A percentile compares a stretch with the other conserved stretches of the same genome.
Conservation (phyloP, 2,888 invertebrate species). For the Hirtodrosophila cameraria region DNA sequence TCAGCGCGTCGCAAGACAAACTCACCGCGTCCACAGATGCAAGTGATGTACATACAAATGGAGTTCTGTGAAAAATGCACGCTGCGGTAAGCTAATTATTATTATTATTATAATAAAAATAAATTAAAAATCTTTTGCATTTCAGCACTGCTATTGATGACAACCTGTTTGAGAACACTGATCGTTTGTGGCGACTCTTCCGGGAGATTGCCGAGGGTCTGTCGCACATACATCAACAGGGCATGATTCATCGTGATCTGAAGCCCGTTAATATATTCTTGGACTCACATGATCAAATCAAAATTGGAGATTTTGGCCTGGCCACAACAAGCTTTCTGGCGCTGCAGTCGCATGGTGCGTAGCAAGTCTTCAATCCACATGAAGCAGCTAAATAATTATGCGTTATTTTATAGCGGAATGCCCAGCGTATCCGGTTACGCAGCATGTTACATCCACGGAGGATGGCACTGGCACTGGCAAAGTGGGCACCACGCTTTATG, state of each 20-base stretch:
- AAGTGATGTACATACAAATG: constrained; percentile 96
- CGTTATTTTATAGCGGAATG: constrained; percentile 52
- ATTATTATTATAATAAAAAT: too few species aligned
- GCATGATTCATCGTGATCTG: constrained; percentile 93
- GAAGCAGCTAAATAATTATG: neutral
- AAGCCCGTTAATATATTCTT: constrained; percentile 98
- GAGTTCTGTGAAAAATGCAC: constrained; percentile 99
- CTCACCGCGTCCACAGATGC: constrained; percentile 81
- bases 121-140: neutral
- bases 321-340: constrained; percentile 91
- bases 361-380: neutral
- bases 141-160: constrained; percentile 93
- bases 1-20: constrained; percentile 44
- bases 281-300: constrained; percentile 95
- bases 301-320: constrained; percentile 99
- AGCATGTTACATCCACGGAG: constrained; percentile 72
- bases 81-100: constrained; percentile 85
- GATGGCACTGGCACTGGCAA: constrained; percentile 88
- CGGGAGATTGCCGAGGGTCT: constrained; percentile 96
- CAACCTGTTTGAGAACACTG: constrained; percentile 89
- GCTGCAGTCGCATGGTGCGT: constrained; percentile 77
- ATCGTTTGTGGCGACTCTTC: constrained; percentile 95
- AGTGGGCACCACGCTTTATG: constrained; percentile 97
- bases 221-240: constrained; percentile 96
- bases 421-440: constrained; percentile 40